Conservation (phyloP, 2,797 vertebrate genomes). For the Lutjanus campechanus region DNA sequence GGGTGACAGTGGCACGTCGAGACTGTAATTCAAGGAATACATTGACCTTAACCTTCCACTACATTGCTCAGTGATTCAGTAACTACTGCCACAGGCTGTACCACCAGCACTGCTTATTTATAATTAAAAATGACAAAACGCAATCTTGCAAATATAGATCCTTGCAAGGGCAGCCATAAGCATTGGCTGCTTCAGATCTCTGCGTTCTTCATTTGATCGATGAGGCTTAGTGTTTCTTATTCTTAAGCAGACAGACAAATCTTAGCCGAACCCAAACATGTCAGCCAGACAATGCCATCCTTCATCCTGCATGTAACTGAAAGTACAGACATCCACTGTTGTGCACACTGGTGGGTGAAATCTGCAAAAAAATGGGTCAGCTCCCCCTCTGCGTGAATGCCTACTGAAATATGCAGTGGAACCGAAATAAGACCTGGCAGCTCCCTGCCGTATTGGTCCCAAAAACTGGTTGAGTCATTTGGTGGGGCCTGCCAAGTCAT, state of each 20-base stretch:
- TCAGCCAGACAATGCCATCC: constrained; percentile 34
- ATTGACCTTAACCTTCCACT: constrained; percentile 40
- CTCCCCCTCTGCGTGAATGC: constrained; percentile 69
- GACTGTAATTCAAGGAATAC: constrained; percentile 30
- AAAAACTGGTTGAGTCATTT: constrained; percentile 77
- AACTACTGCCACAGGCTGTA: constrained; percentile 9
- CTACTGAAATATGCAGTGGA: constrained; percentile 79
- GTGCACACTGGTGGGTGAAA: constrained; percentile 54
- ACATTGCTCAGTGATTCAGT: constrained; percentile 27
- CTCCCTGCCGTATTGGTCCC: constrained; percentile 69
- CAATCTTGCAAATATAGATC: not conserved
- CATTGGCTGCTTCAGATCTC: constrained; percentile 9
- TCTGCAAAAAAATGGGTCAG: constrained; percentile 76
- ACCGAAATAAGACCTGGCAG: constrained; percentile 78
- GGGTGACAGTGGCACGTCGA: constrained; percentile 22
- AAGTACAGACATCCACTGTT: constrained; percentile 37
- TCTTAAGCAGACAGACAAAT: constrained; percentile 17
- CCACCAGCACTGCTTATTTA: not conserved
- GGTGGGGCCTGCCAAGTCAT: constrained; percentile 68
- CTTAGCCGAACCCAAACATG: constrained; percentile 21
- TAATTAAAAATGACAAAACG: constrained; percentile 4
- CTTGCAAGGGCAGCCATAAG: not conserved
- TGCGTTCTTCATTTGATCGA: constrained; percentile 15
- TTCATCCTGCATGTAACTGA: constrained; percentile 32
- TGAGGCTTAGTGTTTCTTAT: not conserved